Evolutionary conservation across 2,888 invertebrate species (phyloP), one percentile per base, ranked within the genome.

Genomic region (Hesperia comma): DNA sequence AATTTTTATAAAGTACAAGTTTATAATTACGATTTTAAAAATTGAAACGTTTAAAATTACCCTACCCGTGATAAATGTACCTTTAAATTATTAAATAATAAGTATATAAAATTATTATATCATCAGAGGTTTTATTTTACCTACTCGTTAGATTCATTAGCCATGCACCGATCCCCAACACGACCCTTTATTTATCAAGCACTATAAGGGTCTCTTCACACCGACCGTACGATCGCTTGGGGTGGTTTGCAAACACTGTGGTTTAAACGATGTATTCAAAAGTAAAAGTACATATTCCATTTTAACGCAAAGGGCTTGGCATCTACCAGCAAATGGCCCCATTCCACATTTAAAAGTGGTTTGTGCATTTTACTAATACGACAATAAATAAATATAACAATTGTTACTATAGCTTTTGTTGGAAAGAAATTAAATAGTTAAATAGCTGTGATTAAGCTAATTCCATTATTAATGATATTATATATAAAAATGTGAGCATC

Each of bases 1-100:
- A 53, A 6, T 26, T 53, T 32, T 53, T 14, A 53, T 17, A 19
- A 46, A 58, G 17, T 58, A 43, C 41, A 58, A 46, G n/a, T 43
- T 26, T 26, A 14, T 15, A 19, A 46, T 43, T 58, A 46, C 10
- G 43, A 58, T 58, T 58, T 58, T 15, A 58, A 43, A 46, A 57
- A 7, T 14, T 19, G 21, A 40, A 56, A 55, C 14, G 54, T 55
- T 15, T 58, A 46, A 58, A 46, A 58, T 46, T 46, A 58, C 58
- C 58, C 58, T 58, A 58, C 46, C 58, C 58, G 60, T 60, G 60
- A 60, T 60, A 60, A 60, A 46, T 60, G 60, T 60, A 60, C 60
- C 60, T 60, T 49, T 49, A 46, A 60, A 60, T 49, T 60, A 60
- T 46, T 60, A 17, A 46, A 60, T 15, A n/a, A 55, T 17, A 19